A percentile compares a stretch with the other conserved stretches of the same genome.
These are phyloP conservation scores for Apostichopus leukothele DNA, from an alignment of 53 echinoderm and acorn worm genomes.

Conservation along the genomic window DNA sequence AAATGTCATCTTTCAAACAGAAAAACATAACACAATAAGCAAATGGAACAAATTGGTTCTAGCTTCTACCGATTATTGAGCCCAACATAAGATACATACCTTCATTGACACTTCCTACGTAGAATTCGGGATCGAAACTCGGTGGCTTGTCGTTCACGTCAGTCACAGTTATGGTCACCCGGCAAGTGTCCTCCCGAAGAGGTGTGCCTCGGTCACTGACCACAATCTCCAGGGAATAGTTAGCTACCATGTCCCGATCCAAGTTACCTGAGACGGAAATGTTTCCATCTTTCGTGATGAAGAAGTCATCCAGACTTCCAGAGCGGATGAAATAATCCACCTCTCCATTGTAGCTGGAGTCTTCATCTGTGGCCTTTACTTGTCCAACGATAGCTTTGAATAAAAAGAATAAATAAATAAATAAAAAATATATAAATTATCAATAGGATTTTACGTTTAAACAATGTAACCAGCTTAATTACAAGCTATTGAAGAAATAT, in stretches of 20 bases:
- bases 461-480: too few species aligned
- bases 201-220: slow-evolving; percentile 63
- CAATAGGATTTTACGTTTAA: not conserved
- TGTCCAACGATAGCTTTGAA: slow-evolving; percentile 27
- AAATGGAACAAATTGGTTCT: too few species aligned
- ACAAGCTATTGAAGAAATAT: too few species aligned
- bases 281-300: slow-evolving; percentile 31
- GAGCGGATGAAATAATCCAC: slow-evolving; percentile 50
- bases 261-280: slow-evolving; percentile 39
- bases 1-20: too few species aligned
- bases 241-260: slow-evolving; percentile 52
- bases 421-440: not conserved
- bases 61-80: too few species aligned
- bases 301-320: slow-evolving; percentile 37
- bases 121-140: slow-evolving; percentile 10
- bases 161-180: slow-evolving; percentile 50
- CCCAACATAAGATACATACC: not conserved
- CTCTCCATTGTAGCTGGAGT: slow-evolving; percentile 29
- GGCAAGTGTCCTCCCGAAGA: slow-evolving; percentile 20
- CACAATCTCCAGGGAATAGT: slow-evolving; percentile 48
- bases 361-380: slow-evolving; percentile 50
- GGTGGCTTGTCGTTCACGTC: slow-evolving; percentile 73
- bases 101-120: not conserved
- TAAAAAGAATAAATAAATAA: not conserved
- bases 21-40: too few species aligned